These are phyloP conservation scores for Festucalex cinctus DNA, from an alignment of 2,113 vertebrate species.

Conservation along the genomic window DNA sequence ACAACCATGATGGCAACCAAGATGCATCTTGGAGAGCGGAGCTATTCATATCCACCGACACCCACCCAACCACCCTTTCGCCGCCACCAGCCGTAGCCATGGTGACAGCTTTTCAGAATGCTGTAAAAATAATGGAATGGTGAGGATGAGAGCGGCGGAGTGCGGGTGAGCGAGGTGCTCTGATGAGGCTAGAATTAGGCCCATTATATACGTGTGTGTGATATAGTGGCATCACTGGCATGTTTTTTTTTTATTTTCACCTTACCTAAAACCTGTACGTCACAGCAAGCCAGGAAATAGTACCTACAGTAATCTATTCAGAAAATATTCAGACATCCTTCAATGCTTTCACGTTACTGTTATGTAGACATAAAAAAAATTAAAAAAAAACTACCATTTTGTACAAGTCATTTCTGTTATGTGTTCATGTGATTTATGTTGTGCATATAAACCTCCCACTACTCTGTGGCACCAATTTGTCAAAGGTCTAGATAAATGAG, in stretches of 20 bases:
- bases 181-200: slow-evolving; percentile 13
- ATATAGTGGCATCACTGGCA: slow-evolving; percentile 22
- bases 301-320: neutral
- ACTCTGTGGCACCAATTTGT: too few relatives aligned
- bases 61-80: slow-evolving; percentile 18
- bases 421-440: too few relatives aligned
- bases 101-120: slow-evolving; percentile 60
- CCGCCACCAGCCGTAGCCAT: slow-evolving; percentile 65
- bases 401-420: too few relatives aligned
- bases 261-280: neutral
- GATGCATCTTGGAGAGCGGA: slow-evolving; percentile 56
- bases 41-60: slow-evolving; percentile 71
- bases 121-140: slow-evolving; percentile 47
- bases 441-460: too few relatives aligned
- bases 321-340: neutral
- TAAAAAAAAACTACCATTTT: neutral
- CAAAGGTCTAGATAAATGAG: too few relatives aligned
- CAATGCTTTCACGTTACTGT: neutral
- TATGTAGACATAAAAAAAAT: neutral
- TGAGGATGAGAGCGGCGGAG: slow-evolving; percentile 22
- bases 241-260: neutral
- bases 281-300: neutral
- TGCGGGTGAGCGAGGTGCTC: slow-evolving; percentile 3
- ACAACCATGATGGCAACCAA: slow-evolving; percentile 58
- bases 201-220: slow-evolving; percentile 15